Evolutionary conservation across 1,140 invertebrate species (phyloP).

Genomic region (Tribolium madens): DNA sequence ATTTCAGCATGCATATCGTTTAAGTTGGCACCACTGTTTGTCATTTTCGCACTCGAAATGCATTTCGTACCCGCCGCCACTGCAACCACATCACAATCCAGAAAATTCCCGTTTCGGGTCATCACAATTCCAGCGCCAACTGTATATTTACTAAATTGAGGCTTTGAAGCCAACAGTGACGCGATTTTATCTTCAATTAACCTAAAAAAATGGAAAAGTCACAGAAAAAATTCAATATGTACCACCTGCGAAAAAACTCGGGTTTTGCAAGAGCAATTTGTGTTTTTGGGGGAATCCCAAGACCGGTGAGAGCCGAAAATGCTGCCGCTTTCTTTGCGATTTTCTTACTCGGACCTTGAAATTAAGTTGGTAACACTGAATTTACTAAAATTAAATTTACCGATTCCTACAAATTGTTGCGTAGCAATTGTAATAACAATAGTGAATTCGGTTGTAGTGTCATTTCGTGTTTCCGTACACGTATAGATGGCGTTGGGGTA

Average conservation of each 20-base stretch:
- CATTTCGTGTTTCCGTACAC: neutral
- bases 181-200: neutral
- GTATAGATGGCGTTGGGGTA: neutral
- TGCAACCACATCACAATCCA: neutral
- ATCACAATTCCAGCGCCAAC: neutral
- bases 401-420: slow-evolving; percentile 78
- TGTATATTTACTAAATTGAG: neutral
- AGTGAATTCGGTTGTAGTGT: neutral
- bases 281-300: neutral
- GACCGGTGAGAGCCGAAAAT: neutral
- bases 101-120: neutral
- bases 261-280: too few relatives aligned
- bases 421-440: slow-evolving; percentile 56
- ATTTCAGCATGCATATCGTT: slow-evolving; percentile 4
- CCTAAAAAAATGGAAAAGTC: neutral
- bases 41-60: neutral
- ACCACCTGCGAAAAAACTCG: too few relatives aligned
- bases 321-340: neutral
- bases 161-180: neutral
- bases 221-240: too few relatives aligned
- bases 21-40: neutral
- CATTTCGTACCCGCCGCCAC: neutral
- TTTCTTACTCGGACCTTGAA: neutral
- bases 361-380: too few relatives aligned
- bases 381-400: too few relatives aligned